Base-by-base conservation (phyloP, 2,888 invertebrate species). In the Galeruca laticollis region DNA sequence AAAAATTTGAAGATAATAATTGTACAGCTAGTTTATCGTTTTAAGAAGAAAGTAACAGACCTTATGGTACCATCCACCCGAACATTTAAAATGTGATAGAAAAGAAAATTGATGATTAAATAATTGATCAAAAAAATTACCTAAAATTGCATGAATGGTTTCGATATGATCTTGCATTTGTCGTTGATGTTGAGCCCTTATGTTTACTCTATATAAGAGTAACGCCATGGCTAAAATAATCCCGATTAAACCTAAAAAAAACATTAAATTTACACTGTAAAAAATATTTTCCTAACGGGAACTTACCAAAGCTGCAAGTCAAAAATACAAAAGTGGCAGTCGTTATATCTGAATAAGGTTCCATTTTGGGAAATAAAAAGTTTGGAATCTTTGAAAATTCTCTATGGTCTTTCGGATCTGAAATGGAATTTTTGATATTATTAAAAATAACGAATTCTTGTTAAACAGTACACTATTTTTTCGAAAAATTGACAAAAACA, bases 291-390 rank as follows among this genome's bases (percentile, higher is more conserved):
- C 5, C 10, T 33, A 20, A 52, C 6, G 10, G 40, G 4, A 35
- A 40, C 61, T 77, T 81, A 82, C 89, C 91, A 71, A 91, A 81
- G 66, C 90, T 90, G 77, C 90, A 90, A 49, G 89, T 87, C 11
- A 91, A 86, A 76, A 91, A 92, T 21, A 90, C 88, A 3, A 90
- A 85, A 0, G 90, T 90, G 0, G 91, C 90, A 1, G 90, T 90
- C 78, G 90, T 90, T 54, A 91, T 80, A 80, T 92, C 91, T 0
- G 90, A 88, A 82, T 90, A 90, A 18, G 88, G 87, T 71, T 90
- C 90, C 69, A 88, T 88, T 84, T 91, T 91, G 0, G 92, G 92
- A 76, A 92, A 93, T 77, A 91, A 90, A 79, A 92, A 92, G 79
- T 92, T 92, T 0, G 92, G 90, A 69, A 90, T 90, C 80, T 90